Evolutionary conservation across 1,140 invertebrate species (phyloP), one percentile per base, ranked within the genome.

Genomic region (Octopus bimaculoides): DNA sequence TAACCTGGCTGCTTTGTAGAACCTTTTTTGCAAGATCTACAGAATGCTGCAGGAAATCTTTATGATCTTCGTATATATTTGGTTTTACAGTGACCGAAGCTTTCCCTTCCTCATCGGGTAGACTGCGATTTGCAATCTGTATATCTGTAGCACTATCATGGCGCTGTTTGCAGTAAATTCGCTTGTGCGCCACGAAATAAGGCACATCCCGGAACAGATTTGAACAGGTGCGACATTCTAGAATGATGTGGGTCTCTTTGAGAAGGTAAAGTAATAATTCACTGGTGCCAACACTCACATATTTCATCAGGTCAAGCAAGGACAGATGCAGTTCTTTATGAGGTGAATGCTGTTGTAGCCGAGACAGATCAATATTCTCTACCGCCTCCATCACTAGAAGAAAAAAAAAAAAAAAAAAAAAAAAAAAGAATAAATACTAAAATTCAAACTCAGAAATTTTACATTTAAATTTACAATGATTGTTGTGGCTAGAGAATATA

Each of bases 211-310:
- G 66, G 26, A 71, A 71, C 5, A 71, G 66, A 6, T 71, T 71
- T 14, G 14, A 71, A 71, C 66, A 71, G 7, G 66, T 20, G 17
- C 66, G 66, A 71, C 66, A 71, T 14, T 71, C 66, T 20, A 71
- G 7, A 5, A 71, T 71, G 8, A 71, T 20, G 26, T 71, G 66
- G 0, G 66, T 71, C 14, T 71, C 66, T 10, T 71, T 71, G 1
- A 71, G 14, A n/a, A 71, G 26, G 14, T 71, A 71, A 10, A n/a
- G 66, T n/a, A 71, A 20, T 9, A 71, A 3, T 71, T 71, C 66
- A 8, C 14, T 71, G 66, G 66, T 71, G 66, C 66, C 66, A 17
- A 71, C 66, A 71, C 66, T 71, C 17, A 71, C 66, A 71, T 71
- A 71, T 71, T 71, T 9, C 66, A 71, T 71, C 8, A 71, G 66